phyloP scores from a whole-genome alignment of 2,797 vertebrate genomes.

The Cetoscarus ocellatus region DNA sequence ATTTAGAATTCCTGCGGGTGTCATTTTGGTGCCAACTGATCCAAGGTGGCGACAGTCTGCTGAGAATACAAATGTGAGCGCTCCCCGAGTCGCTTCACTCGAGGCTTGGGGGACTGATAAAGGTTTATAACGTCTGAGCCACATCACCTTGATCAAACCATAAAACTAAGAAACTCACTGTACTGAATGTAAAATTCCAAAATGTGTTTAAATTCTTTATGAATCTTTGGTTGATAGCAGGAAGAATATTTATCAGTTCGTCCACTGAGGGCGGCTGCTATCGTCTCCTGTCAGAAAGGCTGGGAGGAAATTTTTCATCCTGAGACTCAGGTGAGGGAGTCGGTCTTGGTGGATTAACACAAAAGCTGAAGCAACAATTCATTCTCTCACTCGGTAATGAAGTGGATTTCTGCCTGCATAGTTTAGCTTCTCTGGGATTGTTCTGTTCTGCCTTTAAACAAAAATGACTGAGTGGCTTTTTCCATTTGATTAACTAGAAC shows the following conservation, averaged over 20 bases:
- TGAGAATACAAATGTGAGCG: constrained; percentile 50
- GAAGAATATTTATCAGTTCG: constrained; percentile 34
- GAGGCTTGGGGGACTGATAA: constrained; percentile 22
- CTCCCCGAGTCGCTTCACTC: constrained; percentile 27
- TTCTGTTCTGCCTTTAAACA: constrained; percentile 22
- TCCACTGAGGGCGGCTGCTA: constrained; percentile 20
- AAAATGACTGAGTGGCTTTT: constrained; percentile 22
- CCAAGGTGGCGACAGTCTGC: constrained; percentile 35
- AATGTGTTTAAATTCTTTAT: constrained; percentile 10
- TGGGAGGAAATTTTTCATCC: constrained; percentile 34
- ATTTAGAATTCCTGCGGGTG: constrained; percentile 61
- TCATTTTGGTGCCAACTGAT: constrained; percentile 51
- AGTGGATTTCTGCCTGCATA: constrained; percentile 39
- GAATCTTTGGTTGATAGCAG: constrained; percentile 14
- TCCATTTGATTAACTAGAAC: constrained; percentile 26
- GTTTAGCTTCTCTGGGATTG: constrained; percentile 32
- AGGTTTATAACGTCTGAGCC: neutral
- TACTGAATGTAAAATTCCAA: neutral
- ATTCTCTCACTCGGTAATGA: constrained; percentile 40
- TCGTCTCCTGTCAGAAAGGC: constrained; percentile 30
- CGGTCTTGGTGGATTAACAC: constrained; percentile 48
- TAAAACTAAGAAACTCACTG: neutral
- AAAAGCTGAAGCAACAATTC: constrained; percentile 47
- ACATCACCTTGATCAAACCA: constrained; percentile 14
- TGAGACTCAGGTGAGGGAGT: constrained; percentile 19